These are phyloP conservation scores for Aricia agestis DNA, from an alignment of 1,140 invertebrate species.

Conservation along the genomic window DNA sequence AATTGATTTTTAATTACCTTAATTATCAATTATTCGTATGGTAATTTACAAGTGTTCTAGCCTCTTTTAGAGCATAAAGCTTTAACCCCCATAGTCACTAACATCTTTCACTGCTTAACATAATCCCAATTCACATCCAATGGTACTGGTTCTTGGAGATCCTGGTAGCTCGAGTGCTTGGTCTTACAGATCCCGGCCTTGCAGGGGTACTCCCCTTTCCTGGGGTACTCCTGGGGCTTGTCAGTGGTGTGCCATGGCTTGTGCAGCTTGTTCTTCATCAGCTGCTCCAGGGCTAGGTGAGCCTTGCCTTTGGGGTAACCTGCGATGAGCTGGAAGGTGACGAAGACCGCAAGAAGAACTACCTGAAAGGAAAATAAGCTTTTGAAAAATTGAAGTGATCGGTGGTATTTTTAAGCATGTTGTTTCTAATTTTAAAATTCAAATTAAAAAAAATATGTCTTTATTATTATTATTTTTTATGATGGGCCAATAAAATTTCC, in stretches of 20 bases:
- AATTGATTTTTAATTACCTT: too few relatives aligned
- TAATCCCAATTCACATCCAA: slow-evolving; percentile 34
- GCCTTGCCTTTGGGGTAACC: slow-evolving; percentile 27
- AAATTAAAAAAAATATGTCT: too few relatives aligned
- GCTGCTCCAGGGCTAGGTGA: slow-evolving; percentile 33
- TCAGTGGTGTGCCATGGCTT: slow-evolving; percentile 39
- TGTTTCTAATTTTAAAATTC: too few relatives aligned
- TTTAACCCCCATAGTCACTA: too few relatives aligned
- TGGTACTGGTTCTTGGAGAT: slow-evolving; percentile 35
- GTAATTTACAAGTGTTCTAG: too few relatives aligned
- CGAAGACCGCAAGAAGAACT: background rate
- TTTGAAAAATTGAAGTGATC: too few relatives aligned
- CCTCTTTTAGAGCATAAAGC: too few relatives aligned
- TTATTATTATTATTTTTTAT: too few relatives aligned
- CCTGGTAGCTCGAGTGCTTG: slow-evolving; percentile 28
- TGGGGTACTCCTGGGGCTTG: slow-evolving; percentile 30
- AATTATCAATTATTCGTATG: too few relatives aligned
- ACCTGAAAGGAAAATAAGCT: background rate
- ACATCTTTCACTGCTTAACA: slow-evolving; percentile 21
- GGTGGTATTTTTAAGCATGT: too few relatives aligned
- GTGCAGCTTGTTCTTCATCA: slow-evolving; percentile 39
- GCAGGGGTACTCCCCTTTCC: slow-evolving; percentile 45
- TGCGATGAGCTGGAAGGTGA: background rate
- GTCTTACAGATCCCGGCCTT: slow-evolving; percentile 34
- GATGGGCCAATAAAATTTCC: too few relatives aligned